Conservation (phyloP, 2,797 vertebrate genomes). For the Anomalospiza imberbis region DNA sequence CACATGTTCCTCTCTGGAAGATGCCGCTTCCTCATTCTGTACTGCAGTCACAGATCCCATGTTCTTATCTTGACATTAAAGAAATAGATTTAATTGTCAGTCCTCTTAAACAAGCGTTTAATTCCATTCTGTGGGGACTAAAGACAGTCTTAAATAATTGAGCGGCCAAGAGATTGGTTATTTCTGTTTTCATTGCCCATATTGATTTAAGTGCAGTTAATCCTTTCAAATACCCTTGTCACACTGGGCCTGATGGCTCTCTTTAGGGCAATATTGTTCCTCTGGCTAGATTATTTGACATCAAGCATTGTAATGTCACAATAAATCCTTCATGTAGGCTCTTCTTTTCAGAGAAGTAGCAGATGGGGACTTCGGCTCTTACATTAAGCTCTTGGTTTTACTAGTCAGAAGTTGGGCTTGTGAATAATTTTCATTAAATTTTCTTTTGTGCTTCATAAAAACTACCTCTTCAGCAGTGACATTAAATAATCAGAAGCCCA, state of each 20-base stretch:
- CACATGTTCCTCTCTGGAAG: background rate
- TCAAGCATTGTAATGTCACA: conserved; percentile 73
- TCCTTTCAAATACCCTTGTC: conserved; percentile 76
- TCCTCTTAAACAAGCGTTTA: conserved; percentile 69
- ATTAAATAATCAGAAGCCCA: conserved; percentile 66
- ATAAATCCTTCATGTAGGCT: conserved; percentile 69
- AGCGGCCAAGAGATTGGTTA: conserved; percentile 81
- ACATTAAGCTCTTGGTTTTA: conserved; percentile 65
- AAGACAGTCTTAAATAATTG: conserved; percentile 81
- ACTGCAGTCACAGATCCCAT: background rate
- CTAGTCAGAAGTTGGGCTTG: conserved; percentile 59
- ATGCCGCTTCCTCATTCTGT: background rate
- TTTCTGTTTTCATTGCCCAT: conserved; percentile 80
- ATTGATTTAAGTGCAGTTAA: conserved; percentile 83
- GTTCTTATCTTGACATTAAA: conserved; percentile 56
- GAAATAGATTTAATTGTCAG: conserved; percentile 69
- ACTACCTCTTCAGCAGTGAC: conserved; percentile 40
- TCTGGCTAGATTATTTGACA: conserved; percentile 75
- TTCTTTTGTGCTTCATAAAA: conserved; percentile 50
- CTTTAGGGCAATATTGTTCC: conserved; percentile 77
- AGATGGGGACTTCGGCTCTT: conserved; percentile 66
- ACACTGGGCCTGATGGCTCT: conserved; percentile 79
- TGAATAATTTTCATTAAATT: conserved; percentile 70
- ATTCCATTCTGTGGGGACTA: conserved; percentile 72
- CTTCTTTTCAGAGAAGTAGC: conserved; percentile 63